Base-by-base conservation (phyloP, 2,888 invertebrate genomes). In the Drosophila pegasa region DNA sequence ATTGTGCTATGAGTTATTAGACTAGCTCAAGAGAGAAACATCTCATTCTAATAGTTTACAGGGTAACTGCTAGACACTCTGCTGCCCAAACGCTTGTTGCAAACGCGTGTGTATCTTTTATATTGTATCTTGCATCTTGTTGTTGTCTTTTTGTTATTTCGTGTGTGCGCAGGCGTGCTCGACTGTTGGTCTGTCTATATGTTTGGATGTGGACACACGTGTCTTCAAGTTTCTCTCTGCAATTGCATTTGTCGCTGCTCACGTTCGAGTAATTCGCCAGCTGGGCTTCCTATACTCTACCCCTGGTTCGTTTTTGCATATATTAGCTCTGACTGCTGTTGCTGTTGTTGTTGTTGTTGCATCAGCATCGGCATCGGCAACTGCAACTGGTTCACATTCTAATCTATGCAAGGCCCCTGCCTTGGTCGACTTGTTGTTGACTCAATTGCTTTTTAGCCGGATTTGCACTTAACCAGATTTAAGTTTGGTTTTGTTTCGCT, bases 81-180 rank as follows among this genome's bases (percentile, higher is more conserved):
- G 1, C 12, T 29, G 12, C 29, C 7, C 10, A 2, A 2, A 25
- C n/a, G 8, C 3, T 22, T 63, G 29, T 37, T 43, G 48, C 35
- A 1, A 27, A n/a, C 31, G 16, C 27, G 41, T 20, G 18, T 72
- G 80, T 56, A 50, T 78, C 62, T 82, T 65, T 63, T 59, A 50
- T 41, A 55, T 67, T 66, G 64, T 65, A 65, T 66, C 68, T 73
- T 71, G 70, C 78, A 57, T 58, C 69, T 86, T 69, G 83, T 75
- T 62, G 59, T 50, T 60, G 52, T 45, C 29, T 31, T 31, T 47
- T 29, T 31, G 31, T 14, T 29, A 27, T 16, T 51, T 60, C 65
- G 37, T 58, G 37, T 68, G 56, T 71, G 86, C 86, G 88, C 86
- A 82, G 82, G 88, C 88, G 87, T 86, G 67, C 67, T 47, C 65